Evolutionary conservation across 2,888 invertebrate genomes (phyloP), one percentile per base, ranked within the genome.

Genomic region (Phymatocera aterrima): DNA sequence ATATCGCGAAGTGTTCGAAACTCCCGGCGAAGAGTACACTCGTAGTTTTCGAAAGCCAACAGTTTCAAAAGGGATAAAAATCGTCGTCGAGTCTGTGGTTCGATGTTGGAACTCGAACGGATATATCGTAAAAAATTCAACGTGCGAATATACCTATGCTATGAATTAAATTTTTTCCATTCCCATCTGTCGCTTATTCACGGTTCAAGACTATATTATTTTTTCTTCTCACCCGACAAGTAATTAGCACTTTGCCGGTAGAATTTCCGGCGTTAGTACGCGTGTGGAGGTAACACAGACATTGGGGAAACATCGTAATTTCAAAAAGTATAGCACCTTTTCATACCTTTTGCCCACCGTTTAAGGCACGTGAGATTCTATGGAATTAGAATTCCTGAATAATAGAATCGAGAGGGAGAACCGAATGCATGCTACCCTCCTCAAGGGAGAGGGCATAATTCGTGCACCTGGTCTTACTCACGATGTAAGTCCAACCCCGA

Each of bases 201-300:
- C 57, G 28, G 57, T 28, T 57, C 28, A 28, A 57, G 57, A 57
- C 57, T 57, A 5, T 57, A 15, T 46, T 77, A 57, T 75, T 74
- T 77, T 77, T 78, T 77, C 74, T 15, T 64, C 21, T 64, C 24
- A 64, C 37, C 34, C 34, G n/a, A 34, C 15, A 37, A n/a, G 10
- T 64, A 64, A 64, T 64, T 64, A 64, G 61, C 34, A 34, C 34
- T 37, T 64, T 34, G 61, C 61, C 18, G 4, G 48, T 12, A 15
- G 12, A 6, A 34, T 37, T 64, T 64, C 61, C 61, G 61, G 61
- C 18, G 31, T 34, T 64, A 64, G 37, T 64, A n/a, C n/a, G n/a
- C n/a, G n/a, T n/a, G 4, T n/a, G 18, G n/a, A n/a, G 15, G 12
- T 57, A 64, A 15, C 8, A 18, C 37, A 8, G 3, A 18, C 18